These are phyloP conservation scores for Coptodon bakossiorum DNA, from an alignment of 2,113 vertebrate species.

Conservation along the genomic window DNA sequence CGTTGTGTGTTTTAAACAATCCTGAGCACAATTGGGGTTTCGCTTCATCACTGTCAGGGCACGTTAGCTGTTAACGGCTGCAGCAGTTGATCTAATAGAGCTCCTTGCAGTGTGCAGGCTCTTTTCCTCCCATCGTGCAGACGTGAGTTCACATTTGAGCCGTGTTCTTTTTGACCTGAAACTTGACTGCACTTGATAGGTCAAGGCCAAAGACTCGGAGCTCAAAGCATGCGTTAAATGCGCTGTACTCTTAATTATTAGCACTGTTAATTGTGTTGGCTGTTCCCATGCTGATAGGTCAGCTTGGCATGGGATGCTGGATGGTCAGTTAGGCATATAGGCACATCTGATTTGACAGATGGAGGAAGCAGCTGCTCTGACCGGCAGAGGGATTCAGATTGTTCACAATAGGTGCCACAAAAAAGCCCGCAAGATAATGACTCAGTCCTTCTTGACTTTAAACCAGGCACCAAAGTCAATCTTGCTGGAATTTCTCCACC, in stretches of 20 bases:
- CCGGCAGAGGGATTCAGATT: neutral
- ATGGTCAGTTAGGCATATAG: neutral
- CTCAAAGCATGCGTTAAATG: slow-evolving; percentile 43
- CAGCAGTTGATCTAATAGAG: slow-evolving; percentile 37
- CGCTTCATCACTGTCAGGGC: slow-evolving; percentile 39
- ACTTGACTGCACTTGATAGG: slow-evolving; percentile 62
- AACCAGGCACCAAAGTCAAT: neutral
- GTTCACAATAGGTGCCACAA: neutral
- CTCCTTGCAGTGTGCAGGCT: neutral
- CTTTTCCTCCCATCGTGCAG: slow-evolving; percentile 26
- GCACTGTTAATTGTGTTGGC: slow-evolving; percentile 36
- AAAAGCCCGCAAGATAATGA: neutral
- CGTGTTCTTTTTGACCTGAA: slow-evolving; percentile 41
- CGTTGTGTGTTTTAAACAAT: slow-evolving; percentile 20
- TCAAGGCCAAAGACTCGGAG: slow-evolving; percentile 12
- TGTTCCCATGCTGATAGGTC: slow-evolving; percentile 49
- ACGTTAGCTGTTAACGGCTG: slow-evolving; percentile 10
- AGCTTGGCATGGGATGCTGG: slow-evolving; percentile 14
- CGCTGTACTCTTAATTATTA: slow-evolving; percentile 25
- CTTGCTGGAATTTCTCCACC: slow-evolving; percentile 14
- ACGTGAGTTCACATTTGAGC: slow-evolving; percentile 35
- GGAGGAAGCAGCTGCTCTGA: neutral
- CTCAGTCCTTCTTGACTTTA: neutral
- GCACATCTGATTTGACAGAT: slow-evolving; percentile 23
- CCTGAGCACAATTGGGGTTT: slow-evolving; percentile 7